Conservation (phyloP, 2,113 vertebrate species). For the Gymnarchus niloticus region DNA sequence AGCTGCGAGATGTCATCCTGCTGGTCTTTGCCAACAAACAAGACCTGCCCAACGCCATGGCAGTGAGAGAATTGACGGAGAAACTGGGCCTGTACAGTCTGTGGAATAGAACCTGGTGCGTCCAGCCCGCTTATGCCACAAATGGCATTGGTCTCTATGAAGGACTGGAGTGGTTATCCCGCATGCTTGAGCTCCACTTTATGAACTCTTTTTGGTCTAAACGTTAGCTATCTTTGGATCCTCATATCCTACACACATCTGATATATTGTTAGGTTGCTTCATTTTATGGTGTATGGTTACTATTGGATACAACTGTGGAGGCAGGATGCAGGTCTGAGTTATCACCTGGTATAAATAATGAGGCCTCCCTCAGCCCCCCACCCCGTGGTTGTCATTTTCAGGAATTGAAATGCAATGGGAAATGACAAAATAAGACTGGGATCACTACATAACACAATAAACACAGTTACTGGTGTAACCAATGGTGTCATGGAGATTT, state of each 20-base stretch:
- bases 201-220: constrained; percentile 49
- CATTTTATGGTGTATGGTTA: constrained; percentile 40
- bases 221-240: constrained; percentile 32
- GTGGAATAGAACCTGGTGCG: constrained; percentile 72
- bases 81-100: constrained; percentile 75
- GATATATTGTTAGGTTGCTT: constrained; percentile 51
- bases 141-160: constrained; percentile 81
- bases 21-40: constrained; percentile 89
- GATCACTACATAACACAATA: background rate
- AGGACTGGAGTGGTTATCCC: constrained; percentile 82
- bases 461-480: background rate
- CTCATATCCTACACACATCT: constrained; percentile 18
- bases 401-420: no score
- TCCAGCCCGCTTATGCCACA: constrained; percentile 80
- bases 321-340: background rate
- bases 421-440: no score
- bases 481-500: constrained; percentile 40
- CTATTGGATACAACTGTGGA: constrained; percentile 15
- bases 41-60: constrained; percentile 85
- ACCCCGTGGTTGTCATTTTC: background rate
- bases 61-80: constrained; percentile 73
- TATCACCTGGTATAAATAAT: background rate
- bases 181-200: constrained; percentile 51
- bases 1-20: constrained; percentile 74
- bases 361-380: background rate